Evolutionary conservation across 2,797 vertebrate genomes (phyloP), one percentile per base, ranked within the genome.

Genomic region (Apogon talboti): DNA sequence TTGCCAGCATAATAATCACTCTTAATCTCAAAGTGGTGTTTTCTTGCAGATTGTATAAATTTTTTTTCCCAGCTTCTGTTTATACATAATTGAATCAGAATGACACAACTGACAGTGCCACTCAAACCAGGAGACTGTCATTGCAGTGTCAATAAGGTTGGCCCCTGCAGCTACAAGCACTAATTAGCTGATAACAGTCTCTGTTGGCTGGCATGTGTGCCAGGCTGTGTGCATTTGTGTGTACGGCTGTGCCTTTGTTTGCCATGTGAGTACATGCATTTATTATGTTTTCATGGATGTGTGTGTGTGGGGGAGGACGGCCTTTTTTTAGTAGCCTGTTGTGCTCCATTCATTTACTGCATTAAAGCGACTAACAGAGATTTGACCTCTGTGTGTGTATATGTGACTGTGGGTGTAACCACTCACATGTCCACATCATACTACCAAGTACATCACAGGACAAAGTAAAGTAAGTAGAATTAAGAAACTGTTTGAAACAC

Each of bases 321-420:
- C 40, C 60, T 47, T 77, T 72, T 81, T 73, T 81, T 5, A 24
- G 21, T 24, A 24, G 2, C 21, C 21, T 24, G 6, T 78, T 75
- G 71, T 62, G 76, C 89, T 91, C 83, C 84, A 84, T 90, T 85
- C 85, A 71, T 89, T 83, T 73, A 57, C 68, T 61, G 61, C 59
- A 54, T 37, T 53, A 89, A 86, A 85, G 87, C 89, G 91, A 90
- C 92, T 93, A 92, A 89, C 85, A 75, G 71, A 87, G 82, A 89
- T 61, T 81, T 87, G 87, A 90, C 88, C 86, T 87, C n/a, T n/a
- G n/a, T n/a, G n/a, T n/a, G n/a, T n/a, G n/a, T n/a, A n/a, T n/a
- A n/a, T n/a, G n/a, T n/a, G n/a, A n/a, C n/a, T n/a, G n/a, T n/a
- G n/a, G n/a, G n/a, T n/a, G 66, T 72, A 83, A 65, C 71, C 78